Evolutionary conservation across 2,888 invertebrate species (phyloP), one percentile per base, ranked within the genome.

Genomic region (Cerastis leucographa): DNA sequence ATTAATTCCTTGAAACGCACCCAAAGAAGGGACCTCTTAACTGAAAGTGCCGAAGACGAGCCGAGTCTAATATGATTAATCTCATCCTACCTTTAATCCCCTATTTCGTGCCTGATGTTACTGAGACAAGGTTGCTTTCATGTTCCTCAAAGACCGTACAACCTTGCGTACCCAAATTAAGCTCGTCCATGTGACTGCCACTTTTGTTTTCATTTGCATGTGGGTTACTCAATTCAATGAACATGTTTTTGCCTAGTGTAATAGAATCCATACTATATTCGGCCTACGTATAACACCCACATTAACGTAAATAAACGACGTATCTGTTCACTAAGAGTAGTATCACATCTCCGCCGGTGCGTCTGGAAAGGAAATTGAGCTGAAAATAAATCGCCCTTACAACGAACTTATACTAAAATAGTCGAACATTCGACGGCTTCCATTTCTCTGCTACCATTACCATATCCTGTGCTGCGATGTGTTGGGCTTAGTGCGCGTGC

Each of bases 381-480:
- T 94, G 92, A 94, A 95, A 96, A 96, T 96, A 96, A 95, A 95
- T 95, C 95, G 94, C 95, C 94, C 95, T 95, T 95, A 94, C 94
- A 90, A 91, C 89, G 92, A 94, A 94, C 92, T 92, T 91, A 91
- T 91, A 95, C 96, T 93, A 95, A 96, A 96, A 96, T 96, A 96
- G 96, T 95, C 92, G 88, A 91, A 92, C 90, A 89, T 89, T 93
- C 91, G 91, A 92, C 94, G 93, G 91, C 93, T 94, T 92, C 94
- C 93, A 94, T 94, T 95, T 94, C 95, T 94, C 93, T 92, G 88
- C 94, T 90, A 91, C 93, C 93, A 95, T 96, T 96, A 95, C 95
- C 94, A 94, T 95, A 96, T 96, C 96, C 96, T 96, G 96, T 94
- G 92, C 91, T 88, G 88, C 90, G 90, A 93, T 92, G 91, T 92